Evolutionary conservation across 2,113 vertebrate species (phyloP).

Genomic region (Eublepharis macularius): DNA sequence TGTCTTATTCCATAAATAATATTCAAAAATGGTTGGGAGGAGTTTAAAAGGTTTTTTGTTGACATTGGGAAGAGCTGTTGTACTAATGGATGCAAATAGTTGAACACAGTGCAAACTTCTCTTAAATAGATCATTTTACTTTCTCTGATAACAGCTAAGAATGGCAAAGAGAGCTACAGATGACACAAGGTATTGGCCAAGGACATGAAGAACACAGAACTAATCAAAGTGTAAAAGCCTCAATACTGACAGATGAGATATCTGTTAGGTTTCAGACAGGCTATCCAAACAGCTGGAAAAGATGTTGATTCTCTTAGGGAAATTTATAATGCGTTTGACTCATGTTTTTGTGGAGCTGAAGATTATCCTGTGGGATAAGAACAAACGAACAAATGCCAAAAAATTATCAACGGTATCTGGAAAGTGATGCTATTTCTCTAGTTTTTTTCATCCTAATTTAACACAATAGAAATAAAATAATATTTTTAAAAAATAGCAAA

Average conservation of each 20-base stretch:
- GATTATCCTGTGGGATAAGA: conserved; percentile 78
- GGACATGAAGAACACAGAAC: conserved; percentile 73
- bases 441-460: conserved; percentile 69
- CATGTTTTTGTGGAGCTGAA: conserved; percentile 80
- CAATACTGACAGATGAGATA: conserved; percentile 76
- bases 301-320: conserved; percentile 82
- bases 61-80: conserved; percentile 50
- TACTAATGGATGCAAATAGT: conserved; percentile 55
- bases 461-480: conserved; percentile 63
- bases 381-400: conserved; percentile 74
- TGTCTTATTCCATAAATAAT: conserved; percentile 68
- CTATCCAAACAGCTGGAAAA: conserved; percentile 86
- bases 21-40: conserved; percentile 44
- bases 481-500: background rate
- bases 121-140: conserved; percentile 49
- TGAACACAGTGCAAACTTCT: conserved; percentile 59
- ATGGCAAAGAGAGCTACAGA: conserved; percentile 68
- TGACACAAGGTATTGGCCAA: conserved; percentile 67
- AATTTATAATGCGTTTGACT: conserved; percentile 85
- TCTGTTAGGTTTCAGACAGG: conserved; percentile 80
- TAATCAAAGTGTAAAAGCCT: conserved; percentile 79
- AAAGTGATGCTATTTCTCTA: conserved; percentile 75
- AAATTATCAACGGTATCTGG: conserved; percentile 83
- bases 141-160: conserved; percentile 61
- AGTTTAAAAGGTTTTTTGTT: conserved; percentile 56